These are phyloP conservation scores for Drosophila sturtevanti DNA, from an alignment of 1,140 invertebrate species.

Conservation along the genomic window DNA sequence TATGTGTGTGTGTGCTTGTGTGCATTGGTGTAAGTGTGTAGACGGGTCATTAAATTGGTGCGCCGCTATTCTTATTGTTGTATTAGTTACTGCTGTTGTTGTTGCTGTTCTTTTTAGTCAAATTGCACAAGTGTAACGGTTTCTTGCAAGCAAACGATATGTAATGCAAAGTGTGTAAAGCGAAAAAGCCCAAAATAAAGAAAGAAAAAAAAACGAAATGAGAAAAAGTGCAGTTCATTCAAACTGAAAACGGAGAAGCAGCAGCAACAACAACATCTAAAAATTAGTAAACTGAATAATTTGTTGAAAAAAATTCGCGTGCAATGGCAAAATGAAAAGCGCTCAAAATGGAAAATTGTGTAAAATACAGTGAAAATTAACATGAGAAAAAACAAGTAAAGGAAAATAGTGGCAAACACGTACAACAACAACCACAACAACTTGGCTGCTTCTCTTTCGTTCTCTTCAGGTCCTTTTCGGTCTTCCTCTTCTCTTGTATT, in stretches of 20 bases:
- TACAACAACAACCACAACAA: constrained; percentile 43
- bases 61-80: constrained; percentile 18
- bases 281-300: constrained; percentile 55
- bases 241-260: constrained; percentile 52
- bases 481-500: constrained; percentile 13
- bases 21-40: constrained; percentile 58
- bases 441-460: constrained; percentile 34
- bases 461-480: constrained; percentile 37
- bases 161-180: constrained; percentile 46
- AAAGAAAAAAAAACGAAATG: constrained; percentile 37
- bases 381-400: constrained; percentile 37
- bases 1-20: constrained; percentile 18
- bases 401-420: constrained; percentile 51
- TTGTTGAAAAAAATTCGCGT: constrained; percentile 48
- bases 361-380: constrained; percentile 62
- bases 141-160: constrained; percentile 56
- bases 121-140: constrained; percentile 79
- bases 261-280: constrained; percentile 30
- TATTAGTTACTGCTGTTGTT: constrained; percentile 16
- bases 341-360: constrained; percentile 64
- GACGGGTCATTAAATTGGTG: constrained; percentile 53
- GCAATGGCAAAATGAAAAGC: constrained; percentile 58
- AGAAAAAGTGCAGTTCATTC: constrained; percentile 68
- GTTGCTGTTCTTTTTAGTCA: constrained; percentile 60
- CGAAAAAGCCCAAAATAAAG: constrained; percentile 51